Evolutionary conservation across 2,797 vertebrate genomes (phyloP).

Genomic region (Xenentodon cancila): DNA sequence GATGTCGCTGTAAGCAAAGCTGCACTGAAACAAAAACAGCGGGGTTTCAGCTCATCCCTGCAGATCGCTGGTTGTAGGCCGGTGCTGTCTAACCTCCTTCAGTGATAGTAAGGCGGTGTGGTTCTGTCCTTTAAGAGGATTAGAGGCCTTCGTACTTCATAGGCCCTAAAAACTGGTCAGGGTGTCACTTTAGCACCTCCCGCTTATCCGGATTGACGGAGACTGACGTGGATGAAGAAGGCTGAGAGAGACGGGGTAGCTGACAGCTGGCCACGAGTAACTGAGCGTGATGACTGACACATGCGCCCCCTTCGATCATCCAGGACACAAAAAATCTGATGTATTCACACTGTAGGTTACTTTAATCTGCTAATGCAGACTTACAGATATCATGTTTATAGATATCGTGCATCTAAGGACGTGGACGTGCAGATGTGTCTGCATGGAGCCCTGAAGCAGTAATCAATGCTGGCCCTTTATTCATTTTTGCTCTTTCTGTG

Average conservation of each 20-base stretch:
- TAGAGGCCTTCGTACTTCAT: constrained; percentile 50
- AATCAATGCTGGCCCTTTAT: constrained; percentile 43
- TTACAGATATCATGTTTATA: background rate
- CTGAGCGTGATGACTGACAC: constrained; percentile 23
- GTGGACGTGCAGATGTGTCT: background rate
- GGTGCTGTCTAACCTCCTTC: constrained; percentile 24
- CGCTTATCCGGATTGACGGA: constrained; percentile 71
- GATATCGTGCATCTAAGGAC: background rate
- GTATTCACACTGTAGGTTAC: background rate
- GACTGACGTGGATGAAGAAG: constrained; percentile 64
- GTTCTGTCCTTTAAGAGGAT: constrained; percentile 76
- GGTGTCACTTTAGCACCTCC: constrained; percentile 76
- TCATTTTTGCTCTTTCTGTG: constrained; percentile 24
- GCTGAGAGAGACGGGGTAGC: constrained; percentile 45
- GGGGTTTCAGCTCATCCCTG: constrained; percentile 4
- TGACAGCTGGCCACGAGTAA: constrained; percentile 50
- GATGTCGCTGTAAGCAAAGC: background rate
- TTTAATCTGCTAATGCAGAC: constrained; percentile 1
- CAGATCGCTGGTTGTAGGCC: constrained; percentile 15
- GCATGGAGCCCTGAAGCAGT: constrained; percentile 13
- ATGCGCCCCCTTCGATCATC: constrained; percentile 1
- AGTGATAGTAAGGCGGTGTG: constrained; percentile 28
- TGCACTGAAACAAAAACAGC: constrained; percentile 2
- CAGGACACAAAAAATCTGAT: constrained; percentile 4
- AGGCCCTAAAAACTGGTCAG: constrained; percentile 54